phyloP scores from a whole-genome alignment of 2,113 vertebrate genomes.

The Lichenostomus cassidix region DNA sequence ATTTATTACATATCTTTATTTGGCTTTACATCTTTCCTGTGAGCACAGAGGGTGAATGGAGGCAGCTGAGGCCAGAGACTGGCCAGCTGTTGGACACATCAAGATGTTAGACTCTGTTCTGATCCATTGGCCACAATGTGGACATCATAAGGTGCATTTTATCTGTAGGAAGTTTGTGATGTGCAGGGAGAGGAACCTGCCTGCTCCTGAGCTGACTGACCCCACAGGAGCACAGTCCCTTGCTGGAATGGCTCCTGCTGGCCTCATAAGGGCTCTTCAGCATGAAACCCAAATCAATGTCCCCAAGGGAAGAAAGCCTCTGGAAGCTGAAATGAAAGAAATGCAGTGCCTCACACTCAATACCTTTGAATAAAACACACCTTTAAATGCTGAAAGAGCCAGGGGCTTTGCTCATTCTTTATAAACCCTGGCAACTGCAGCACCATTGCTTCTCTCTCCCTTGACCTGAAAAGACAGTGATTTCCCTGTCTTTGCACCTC shows the following conservation, averaged over 20 bases:
- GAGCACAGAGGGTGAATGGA: background rate
- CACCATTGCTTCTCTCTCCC: background rate
- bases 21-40: background rate
- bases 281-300: background rate
- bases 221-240: background rate
- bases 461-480: background rate
- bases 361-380: background rate
- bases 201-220: background rate
- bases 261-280: background rate
- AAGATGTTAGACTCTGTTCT: accelerated
- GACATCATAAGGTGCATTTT: background rate
- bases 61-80: background rate
- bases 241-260: background rate
- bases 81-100: background rate
- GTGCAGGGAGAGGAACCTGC: background rate
- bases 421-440: background rate
- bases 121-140: background rate
- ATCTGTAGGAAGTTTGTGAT: background rate
- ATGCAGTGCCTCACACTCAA: background rate
- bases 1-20: constrained; percentile 51
- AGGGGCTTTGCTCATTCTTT: background rate
- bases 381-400: background rate
- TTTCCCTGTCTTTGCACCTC: background rate
- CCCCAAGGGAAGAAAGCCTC: background rate
- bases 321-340: background rate